phyloP scores from a whole-genome alignment of 2,888 invertebrate species.

The Apodemia duryi region DNA sequence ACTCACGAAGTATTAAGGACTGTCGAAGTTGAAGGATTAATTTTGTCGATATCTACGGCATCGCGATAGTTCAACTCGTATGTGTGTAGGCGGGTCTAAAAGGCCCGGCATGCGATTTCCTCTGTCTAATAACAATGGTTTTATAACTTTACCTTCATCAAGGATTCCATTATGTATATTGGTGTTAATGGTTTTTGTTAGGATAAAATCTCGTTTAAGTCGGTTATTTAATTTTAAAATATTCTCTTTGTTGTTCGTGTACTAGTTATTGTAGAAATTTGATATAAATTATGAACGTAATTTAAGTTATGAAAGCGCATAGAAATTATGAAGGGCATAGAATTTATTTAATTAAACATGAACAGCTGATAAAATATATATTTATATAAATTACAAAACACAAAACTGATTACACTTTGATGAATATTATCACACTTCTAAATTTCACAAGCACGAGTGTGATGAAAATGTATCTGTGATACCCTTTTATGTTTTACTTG shows the following conservation, averaged over 20 bases:
- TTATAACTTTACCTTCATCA: slow-evolving; percentile 14
- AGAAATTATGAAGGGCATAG: too few relatives aligned
- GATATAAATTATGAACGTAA: too few relatives aligned
- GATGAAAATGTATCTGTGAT: too few relatives aligned
- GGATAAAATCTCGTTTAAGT: not conserved
- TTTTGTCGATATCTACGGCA: slow-evolving; percentile 12
- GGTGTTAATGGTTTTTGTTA: slow-evolving; percentile 12
- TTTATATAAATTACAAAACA: too few relatives aligned
- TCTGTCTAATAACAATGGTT: slow-evolving; percentile 14
- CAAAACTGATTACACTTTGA: too few relatives aligned
- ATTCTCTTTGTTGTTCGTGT: not conserved
- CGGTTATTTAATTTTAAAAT: not conserved
- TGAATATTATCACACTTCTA: too few relatives aligned
- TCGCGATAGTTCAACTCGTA: slow-evolving; percentile 13
- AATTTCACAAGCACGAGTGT: too few relatives aligned
- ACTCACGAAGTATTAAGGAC: not conserved
- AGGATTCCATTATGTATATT: slow-evolving; percentile 6
- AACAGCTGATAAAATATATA: too few relatives aligned
- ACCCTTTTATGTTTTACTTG: too few relatives aligned
- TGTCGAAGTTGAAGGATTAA: not conserved
- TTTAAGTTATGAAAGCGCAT: too few relatives aligned
- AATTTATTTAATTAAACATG: too few relatives aligned
- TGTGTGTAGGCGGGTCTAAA: slow-evolving; percentile 13
- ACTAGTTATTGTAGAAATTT: too few relatives aligned
- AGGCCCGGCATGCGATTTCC: slow-evolving; percentile 15